A percentile compares a stretch with the other conserved stretches of the same genome.
Conservation (phyloP, 2,888 invertebrate genomes). For the Thera obeliscata region DNA sequence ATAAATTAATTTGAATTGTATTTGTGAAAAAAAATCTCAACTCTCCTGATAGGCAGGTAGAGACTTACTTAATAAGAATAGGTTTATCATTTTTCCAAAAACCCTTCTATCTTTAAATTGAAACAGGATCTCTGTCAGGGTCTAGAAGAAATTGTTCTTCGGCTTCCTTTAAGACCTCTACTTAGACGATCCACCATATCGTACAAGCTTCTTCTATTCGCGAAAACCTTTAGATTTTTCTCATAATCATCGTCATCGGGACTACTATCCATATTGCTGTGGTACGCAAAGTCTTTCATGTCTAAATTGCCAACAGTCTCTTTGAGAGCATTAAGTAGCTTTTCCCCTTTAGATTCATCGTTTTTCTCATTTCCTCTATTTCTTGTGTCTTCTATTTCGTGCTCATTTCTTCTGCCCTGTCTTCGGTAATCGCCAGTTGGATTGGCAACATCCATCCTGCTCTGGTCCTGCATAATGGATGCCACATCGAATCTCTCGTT, state of each 20-base stretch:
- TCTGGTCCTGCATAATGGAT: slow-evolving; percentile 51
- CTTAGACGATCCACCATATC: slow-evolving; percentile 24
- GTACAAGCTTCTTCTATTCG: slow-evolving; percentile 26
- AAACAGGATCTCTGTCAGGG: slow-evolving; percentile 51
- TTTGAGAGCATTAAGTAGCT: slow-evolving; percentile 9
- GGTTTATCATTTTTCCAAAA: slow-evolving; percentile 39
- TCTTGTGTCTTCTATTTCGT: neutral
- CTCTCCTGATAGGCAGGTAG: too few species aligned
- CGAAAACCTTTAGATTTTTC: slow-evolving; percentile 48
- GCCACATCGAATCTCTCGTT: slow-evolving; percentile 67
- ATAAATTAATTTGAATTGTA: too few species aligned
- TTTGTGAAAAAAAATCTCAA: too few species aligned
- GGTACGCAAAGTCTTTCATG: slow-evolving; percentile 47
- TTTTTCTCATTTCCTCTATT: neutral
- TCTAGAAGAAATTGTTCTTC: slow-evolving; percentile 7
- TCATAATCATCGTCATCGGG: slow-evolving; percentile 46
- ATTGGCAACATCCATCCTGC: slow-evolving; percentile 26
- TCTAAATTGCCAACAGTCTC: slow-evolving; percentile 18
- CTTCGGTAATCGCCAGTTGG: slow-evolving; percentile 10
- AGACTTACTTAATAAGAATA: neutral
- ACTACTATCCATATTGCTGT: slow-evolving; percentile 44
- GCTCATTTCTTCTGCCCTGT: neutral
- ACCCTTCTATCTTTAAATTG: slow-evolving; percentile 60
- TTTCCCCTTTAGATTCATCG: neutral
- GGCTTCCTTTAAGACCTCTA: slow-evolving; percentile 21